Conservation (phyloP, 2,113 vertebrate genomes). For the Climacteris rufus region DNA sequence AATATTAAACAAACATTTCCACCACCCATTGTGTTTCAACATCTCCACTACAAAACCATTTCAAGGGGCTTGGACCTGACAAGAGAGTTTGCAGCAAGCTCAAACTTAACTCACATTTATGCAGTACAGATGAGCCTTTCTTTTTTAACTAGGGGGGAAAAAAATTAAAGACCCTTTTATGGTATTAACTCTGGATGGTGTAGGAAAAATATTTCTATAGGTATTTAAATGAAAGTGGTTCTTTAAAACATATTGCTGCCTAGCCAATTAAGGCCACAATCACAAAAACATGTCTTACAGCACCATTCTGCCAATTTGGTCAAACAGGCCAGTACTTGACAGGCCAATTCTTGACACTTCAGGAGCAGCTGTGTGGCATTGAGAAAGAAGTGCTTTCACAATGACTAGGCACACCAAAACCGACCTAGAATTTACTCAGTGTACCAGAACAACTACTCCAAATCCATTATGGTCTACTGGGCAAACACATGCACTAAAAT, state of each 20-base stretch:
- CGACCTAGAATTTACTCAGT: slow-evolving; percentile 29
- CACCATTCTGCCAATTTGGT: neutral
- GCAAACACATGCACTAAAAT: slow-evolving; percentile 44
- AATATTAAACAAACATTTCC: slow-evolving; percentile 27
- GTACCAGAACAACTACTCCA: slow-evolving; percentile 60
- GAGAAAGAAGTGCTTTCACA: slow-evolving; percentile 50
- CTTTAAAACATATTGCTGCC: neutral
- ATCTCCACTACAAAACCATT: slow-evolving; percentile 35
- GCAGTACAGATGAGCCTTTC: neutral
- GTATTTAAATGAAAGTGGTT: neutral
- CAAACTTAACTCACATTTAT: neutral
- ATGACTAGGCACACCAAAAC: slow-evolving; percentile 27
- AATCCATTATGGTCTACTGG: slow-evolving; percentile 49
- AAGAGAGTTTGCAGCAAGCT: neutral
- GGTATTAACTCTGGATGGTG: neutral
- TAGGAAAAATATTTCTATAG: neutral
- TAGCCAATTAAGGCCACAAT: neutral
- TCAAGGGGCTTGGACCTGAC: neutral
- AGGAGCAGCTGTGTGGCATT: slow-evolving; percentile 6
- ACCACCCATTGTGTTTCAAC: slow-evolving; percentile 25
- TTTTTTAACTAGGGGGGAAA: neutral
- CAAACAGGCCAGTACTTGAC: slow-evolving; percentile 6
- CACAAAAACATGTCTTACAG: neutral
- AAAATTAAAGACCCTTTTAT: neutral
- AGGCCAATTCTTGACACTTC: neutral